Evolutionary conservation across 1,140 invertebrate genomes (phyloP).

Genomic region (Hyposmocoma kahamanoa): DNA sequence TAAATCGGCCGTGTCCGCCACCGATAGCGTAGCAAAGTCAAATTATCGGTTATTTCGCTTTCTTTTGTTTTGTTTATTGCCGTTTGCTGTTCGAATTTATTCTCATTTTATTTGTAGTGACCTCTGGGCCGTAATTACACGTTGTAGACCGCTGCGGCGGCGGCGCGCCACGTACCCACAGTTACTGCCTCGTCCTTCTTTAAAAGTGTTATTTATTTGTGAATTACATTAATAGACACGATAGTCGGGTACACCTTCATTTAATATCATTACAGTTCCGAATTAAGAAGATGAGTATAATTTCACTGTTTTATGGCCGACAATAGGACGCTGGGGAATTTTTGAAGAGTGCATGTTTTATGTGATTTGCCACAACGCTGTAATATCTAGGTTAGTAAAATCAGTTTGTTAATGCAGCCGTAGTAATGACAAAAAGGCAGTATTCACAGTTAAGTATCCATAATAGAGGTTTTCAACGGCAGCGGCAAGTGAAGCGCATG

Average conservation of each 20-base stretch:
- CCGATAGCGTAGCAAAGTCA: constrained; percentile 36
- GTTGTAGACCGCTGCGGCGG: constrained; percentile 33
- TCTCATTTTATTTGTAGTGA: constrained; percentile 61
- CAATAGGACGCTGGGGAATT: background rate
- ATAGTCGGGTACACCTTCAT: constrained; percentile 59
- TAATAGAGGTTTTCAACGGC: background rate
- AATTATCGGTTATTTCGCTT: constrained; percentile 67
- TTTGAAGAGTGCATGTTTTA: background rate
- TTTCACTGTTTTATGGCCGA: constrained; percentile 26
- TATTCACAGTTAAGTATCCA: too few species aligned
- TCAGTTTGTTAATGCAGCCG: too few species aligned
- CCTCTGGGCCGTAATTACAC: constrained; percentile 64
- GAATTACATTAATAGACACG: constrained; percentile 63
- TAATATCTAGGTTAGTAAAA: too few species aligned
- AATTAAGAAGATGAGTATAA: constrained; percentile 62
- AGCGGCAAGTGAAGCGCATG: constrained; percentile 21
- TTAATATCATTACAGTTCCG: constrained; percentile 60
- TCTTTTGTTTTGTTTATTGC: constrained; percentile 61
- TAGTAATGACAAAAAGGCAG: too few species aligned
- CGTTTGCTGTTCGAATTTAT: constrained; percentile 28
- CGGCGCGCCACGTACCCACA: constrained; percentile 41
- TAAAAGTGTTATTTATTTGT: constrained; percentile 70
- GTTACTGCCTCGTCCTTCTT: constrained; percentile 41
- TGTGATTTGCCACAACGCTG: too few species aligned
- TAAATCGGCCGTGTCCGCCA: constrained; percentile 48